Base-by-base conservation (phyloP, 2,113 vertebrate species). In the Sylvilagus bachmani region DNA sequence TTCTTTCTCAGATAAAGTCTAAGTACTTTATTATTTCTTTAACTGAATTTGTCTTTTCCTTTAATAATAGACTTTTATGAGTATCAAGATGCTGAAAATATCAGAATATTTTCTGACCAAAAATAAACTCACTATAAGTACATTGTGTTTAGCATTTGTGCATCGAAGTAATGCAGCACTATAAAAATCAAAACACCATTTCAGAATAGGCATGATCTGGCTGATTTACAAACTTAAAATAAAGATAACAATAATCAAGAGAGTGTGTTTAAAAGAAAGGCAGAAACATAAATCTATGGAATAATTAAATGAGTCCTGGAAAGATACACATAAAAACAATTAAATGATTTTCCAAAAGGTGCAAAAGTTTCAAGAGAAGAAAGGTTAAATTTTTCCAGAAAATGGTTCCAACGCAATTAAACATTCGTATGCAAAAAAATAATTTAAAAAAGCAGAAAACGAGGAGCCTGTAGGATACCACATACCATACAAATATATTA, bases 141-240 rank as follows among this genome's bases (percentile, higher is more conserved):
- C 44, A 44, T 71, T 71, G 16, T 53, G 75, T 77, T 55, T 44
- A 44, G 14, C 49, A 58, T 73, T 84, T 84, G 14, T 73, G 19
- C 31, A 31, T 27, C 51, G 58, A 67, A 75, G n/a, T 22, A 85
- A 61, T 17, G 12, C 6, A 89, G 19, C 25, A 22, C 24, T 92
- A 3, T 70, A 44, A 92, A 74, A 13, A 36, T 70, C 38, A 13
- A 29, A 84, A 84, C 4, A 74, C 14, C 4, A 44, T 55, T 90
- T 5, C 44, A 24, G 51, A 14, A 55, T 38, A 81, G 17, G 10
- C 4, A 67, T 24, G 9, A 61, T 69, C 0, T 69, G 14, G 24
- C 19, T 90, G 31, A 78, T 86, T 73, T 93, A 16, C 82, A 36
- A 71, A 71, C 21, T 58, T 74, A 86, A 78, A 81, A 29, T 53